Evolutionary conservation across 2,888 invertebrate genomes (phyloP).

Genomic region (Leptinotarsa tumamoca): DNA sequence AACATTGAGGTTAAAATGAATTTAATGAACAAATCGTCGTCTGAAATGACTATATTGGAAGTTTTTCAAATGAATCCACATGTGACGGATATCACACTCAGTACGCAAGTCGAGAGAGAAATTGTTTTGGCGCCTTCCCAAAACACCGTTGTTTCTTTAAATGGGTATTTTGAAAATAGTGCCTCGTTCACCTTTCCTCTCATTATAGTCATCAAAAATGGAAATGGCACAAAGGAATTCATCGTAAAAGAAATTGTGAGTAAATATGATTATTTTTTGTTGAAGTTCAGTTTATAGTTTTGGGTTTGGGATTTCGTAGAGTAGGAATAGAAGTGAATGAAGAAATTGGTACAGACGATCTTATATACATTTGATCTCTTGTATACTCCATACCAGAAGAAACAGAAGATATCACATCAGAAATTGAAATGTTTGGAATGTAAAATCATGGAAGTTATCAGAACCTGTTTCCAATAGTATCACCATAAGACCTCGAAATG

Average conservation of each 20-base stretch:
- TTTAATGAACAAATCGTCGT: constrained; percentile 23
- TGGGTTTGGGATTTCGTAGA: no score
- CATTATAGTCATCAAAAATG: constrained; percentile 21
- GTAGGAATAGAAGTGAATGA: no score
- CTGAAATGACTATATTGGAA: constrained; percentile 28
- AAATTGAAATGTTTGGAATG: no score
- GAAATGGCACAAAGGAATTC: constrained; percentile 1
- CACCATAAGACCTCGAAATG: no score
- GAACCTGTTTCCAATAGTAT: no score
- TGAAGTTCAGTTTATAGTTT: background rate
- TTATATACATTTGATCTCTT: no score
- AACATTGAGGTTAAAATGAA: constrained; percentile 24
- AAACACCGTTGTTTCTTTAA: constrained; percentile 23
- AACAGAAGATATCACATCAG: no score
- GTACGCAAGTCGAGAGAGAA: constrained; percentile 28
- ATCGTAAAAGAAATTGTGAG: constrained; percentile 48
- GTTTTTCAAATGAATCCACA: constrained; percentile 35
- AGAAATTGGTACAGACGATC: no score
- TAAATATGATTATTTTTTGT: constrained; percentile 20
- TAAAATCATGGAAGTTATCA: no score
- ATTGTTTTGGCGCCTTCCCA: constrained; percentile 10
- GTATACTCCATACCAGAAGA: no score
- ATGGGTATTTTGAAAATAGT: constrained; percentile 41
- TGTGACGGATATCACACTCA: constrained; percentile 24
- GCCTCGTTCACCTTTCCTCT: constrained; percentile 33